phyloP scores from a whole-genome alignment of 2,888 invertebrate genomes.

The Andrena camellia region DNA sequence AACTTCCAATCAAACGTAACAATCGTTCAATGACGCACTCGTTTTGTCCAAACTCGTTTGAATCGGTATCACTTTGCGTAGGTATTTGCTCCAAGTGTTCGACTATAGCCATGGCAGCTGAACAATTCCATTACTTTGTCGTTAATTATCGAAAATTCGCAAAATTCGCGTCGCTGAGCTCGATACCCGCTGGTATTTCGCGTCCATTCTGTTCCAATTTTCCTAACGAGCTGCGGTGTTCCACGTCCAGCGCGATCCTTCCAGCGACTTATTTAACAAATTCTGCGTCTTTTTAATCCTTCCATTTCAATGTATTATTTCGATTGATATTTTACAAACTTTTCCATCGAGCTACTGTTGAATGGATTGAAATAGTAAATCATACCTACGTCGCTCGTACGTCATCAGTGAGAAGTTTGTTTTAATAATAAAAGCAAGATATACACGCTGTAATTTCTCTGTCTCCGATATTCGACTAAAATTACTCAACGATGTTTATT shows the following conservation, averaged over 20 bases:
- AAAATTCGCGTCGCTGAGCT: background rate
- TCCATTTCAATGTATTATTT: no score
- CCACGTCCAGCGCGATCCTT: background rate
- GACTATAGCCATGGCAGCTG: background rate
- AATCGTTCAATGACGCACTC: no score
- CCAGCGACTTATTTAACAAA: background rate
- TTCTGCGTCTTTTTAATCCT: no score
- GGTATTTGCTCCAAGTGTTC: slow-evolving; percentile 3
- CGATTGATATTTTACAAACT: no score
- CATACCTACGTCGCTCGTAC: background rate
- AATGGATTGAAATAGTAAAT: background rate
- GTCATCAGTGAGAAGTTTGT: background rate
- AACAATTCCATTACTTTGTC: slow-evolving; percentile 23
- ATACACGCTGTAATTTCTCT: background rate
- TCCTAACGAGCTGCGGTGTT: slow-evolving; percentile 10
- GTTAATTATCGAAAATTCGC: slow-evolving; percentile 37
- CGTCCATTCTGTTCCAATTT: slow-evolving; percentile 3
- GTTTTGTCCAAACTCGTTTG: background rate
- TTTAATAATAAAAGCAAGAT: background rate
- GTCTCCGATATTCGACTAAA: background rate
- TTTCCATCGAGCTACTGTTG: no score
- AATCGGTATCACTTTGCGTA: background rate
- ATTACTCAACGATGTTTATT: background rate
- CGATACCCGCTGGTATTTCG: background rate
- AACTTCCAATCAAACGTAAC: no score